These are phyloP conservation scores for Noctuana brunneofusca DNA, from an alignment of 2,888 invertebrate genomes.

Conservation along the genomic window DNA sequence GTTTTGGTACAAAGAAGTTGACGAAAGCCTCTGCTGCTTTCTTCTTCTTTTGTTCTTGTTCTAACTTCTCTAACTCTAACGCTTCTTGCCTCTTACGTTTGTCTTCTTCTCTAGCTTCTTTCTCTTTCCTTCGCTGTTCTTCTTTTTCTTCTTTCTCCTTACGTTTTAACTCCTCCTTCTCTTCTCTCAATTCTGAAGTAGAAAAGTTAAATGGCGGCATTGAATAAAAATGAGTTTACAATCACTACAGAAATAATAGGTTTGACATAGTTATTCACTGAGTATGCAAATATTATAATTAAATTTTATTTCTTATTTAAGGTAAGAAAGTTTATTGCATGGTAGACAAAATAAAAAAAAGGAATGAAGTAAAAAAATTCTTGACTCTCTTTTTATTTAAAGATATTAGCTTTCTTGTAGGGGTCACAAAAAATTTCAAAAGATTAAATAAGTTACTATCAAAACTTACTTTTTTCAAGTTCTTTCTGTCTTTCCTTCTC, in stretches of 20 bases:
- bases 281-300: too few relatives aligned
- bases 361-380: too few relatives aligned
- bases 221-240: neutral
- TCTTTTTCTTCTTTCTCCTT: slow-evolving; percentile 77
- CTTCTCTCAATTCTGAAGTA: slow-evolving; percentile 71
- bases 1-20: slow-evolving; percentile 90
- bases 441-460: neutral
- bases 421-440: neutral
- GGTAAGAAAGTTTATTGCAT: too few relatives aligned
- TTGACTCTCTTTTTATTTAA: too few relatives aligned
- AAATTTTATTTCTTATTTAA: too few relatives aligned
- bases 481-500: slow-evolving; percentile 79
- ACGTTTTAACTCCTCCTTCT: slow-evolving; percentile 68
- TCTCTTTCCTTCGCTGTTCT: slow-evolving; percentile 75
- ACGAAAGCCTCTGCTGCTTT: slow-evolving; percentile 91
- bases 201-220: slow-evolving; percentile 41
- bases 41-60: slow-evolving; percentile 89
- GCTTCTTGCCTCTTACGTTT: slow-evolving; percentile 84
- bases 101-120: slow-evolving; percentile 83
- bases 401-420: too few relatives aligned
- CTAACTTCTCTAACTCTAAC: slow-evolving; percentile 85
- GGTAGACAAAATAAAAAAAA: too few relatives aligned
- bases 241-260: too few relatives aligned
- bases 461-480: slow-evolving; percentile 78
- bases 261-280: too few relatives aligned